phyloP scores from a whole-genome alignment of 2,888 invertebrate genomes.

The Eurytoma californica region DNA sequence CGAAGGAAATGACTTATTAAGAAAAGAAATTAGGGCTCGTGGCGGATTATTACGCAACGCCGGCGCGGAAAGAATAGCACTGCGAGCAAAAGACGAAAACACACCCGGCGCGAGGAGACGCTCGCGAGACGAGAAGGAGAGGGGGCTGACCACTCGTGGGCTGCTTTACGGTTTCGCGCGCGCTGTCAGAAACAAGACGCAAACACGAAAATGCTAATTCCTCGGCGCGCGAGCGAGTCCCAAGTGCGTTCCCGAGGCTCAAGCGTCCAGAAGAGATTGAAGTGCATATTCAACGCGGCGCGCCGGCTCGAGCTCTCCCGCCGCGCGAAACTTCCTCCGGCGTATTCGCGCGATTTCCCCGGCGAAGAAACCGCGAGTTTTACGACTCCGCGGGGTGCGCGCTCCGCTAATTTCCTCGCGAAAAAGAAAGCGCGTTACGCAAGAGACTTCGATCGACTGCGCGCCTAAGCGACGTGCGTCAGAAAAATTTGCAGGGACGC shows the following conservation, averaged over 20 bases:
- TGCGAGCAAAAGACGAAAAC: too few species aligned
- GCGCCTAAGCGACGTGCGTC: neutral
- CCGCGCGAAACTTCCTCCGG: neutral
- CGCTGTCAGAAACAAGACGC: constrained; percentile 64
- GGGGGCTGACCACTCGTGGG: constrained; percentile 37
- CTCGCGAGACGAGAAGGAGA: neutral
- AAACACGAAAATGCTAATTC: constrained; percentile 66
- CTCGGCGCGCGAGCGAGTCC: constrained; percentile 44
- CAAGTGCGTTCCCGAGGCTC: constrained; percentile 59
- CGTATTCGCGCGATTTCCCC: constrained; percentile 31
- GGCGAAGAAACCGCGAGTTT: constrained; percentile 8
- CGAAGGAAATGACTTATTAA: too few species aligned
- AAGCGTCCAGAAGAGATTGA: constrained; percentile 67
- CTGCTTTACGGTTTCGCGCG: constrained; percentile 60
- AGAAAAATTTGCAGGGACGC: neutral
- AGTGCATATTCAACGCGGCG: constrained; percentile 67
- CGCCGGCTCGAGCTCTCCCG: constrained; percentile 18
- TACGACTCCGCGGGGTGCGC: constrained; percentile 8
- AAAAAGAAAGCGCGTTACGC: neutral
- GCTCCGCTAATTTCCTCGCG: constrained; percentile 30
- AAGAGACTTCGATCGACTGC: neutral
- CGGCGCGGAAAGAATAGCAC: neutral
- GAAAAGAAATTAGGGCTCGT: neutral
- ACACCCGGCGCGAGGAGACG: neutral
- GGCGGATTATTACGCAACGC: neutral